Evolutionary conservation across 2,888 invertebrate species (phyloP), one percentile per base, ranked within the genome.

Genomic region (Acronicta psi): DNA sequence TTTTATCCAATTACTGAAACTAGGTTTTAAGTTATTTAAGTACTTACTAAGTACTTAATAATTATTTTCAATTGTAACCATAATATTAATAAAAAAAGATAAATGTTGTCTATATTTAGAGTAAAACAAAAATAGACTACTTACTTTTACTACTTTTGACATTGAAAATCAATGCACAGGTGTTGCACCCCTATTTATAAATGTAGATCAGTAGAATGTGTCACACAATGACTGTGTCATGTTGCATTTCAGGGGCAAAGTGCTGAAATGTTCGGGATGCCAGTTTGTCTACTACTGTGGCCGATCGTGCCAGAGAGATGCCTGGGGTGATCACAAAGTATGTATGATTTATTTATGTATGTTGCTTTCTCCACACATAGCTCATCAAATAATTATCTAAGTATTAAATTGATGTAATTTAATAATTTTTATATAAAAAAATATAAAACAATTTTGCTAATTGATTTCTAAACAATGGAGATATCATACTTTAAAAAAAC

Each of bases 241-340:
- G 6, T 8, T 73, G 9, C 34, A 18, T 95, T 95, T 74, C 90
- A 97, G 97, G 80, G 93, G 94, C 46, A 96, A 96, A 82, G 94
- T 98, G 46, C 90, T 95, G 23, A 97, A 97, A 90, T 99, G 99
- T 89, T 96, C 97, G 0, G 96, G 95, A 50, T 99, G 98, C 90
- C 96, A 96, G 55, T 97, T 96, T 81, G 96, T 97, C 0, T 95
- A 96, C 86, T 99, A 98, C 82, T 99, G 99, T 82, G 96, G 96
- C 69, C 95, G 95, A 49, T 87, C 86, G 36, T 99, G 99, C 87
- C 99, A 99, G 90, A 96, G 95, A 85, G 95, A 96, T 75, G 96
- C 97, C 11, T 99, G 98, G 98, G 83, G 87, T 10, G 94, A 96
- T 59, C 98, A 98, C 86, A 98, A 97, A 92, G 94, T 94, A 83